Evolutionary conservation across 2,888 invertebrate genomes (phyloP), one percentile per base, ranked within the genome.

Genomic region (Tinea pellionella): DNA sequence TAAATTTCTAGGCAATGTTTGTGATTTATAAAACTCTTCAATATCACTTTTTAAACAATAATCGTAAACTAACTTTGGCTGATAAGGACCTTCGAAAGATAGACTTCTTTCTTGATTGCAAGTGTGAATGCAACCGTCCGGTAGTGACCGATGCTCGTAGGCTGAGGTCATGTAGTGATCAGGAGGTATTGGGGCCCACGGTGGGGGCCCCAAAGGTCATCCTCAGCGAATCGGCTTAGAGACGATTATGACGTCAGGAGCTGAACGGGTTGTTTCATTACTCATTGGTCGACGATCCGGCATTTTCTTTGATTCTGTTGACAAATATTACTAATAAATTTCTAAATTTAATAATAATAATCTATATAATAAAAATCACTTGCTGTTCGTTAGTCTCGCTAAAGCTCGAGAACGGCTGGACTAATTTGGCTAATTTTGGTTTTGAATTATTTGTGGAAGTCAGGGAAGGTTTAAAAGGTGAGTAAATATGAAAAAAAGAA

Each of bases 201-300:
- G 81, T 1, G 78, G 71, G 77, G 82, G 85, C 85, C 87, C 86
- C 86, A 74, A 68, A 63, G 81, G 85, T 85, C 83, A 74, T 65
- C 78, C 81, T 87, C 87, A 87, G 87, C 86, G 84, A 87, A 86
- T 77, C 81, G 85, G 86, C 62, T 87, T 86, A 63, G 87, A 86
- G 15, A 87, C 87, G 13, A 95, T 95, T 73, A 96, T 95, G 69
- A 96, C 96, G 78, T 96, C 96, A 58, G 96, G 96, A 0, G 96
- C 96, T 61, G 96, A 95, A 71, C 95, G 94, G 62, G 95, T 94
- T 61, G 95, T 95, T 74, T 95, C 93, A 62, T 92, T 92, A 80
- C 94, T 94, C 80, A 93, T 94, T 55, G 94, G 93, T 59, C 92
- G 85, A 47, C 90, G 86, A 55, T 86, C 85, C 0, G 72, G 64